Evolutionary conservation across 2,888 invertebrate species (phyloP).

Genomic region (Drosophila mimica): DNA sequence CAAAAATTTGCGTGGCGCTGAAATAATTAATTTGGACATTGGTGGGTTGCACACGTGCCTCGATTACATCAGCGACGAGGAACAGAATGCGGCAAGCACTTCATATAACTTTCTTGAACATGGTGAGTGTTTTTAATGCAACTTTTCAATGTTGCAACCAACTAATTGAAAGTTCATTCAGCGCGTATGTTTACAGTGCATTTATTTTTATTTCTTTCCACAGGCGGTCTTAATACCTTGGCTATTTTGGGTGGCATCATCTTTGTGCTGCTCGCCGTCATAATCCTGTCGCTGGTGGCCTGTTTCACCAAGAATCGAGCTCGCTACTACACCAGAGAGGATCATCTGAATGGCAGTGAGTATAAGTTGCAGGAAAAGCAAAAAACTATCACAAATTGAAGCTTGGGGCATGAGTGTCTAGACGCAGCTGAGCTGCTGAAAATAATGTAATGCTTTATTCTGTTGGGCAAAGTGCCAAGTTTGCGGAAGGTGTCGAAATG

Average conservation of each 20-base stretch:
- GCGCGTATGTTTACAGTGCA: background rate
- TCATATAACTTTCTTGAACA: slow-evolving; percentile 86
- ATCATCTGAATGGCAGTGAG: slow-evolving; percentile 85
- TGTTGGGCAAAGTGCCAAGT: slow-evolving; percentile 57
- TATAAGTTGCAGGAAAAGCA: slow-evolving; percentile 24
- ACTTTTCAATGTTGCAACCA: background rate
- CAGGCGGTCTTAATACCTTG: slow-evolving; percentile 86
- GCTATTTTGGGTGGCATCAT: slow-evolving; percentile 85
- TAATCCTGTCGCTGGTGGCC: slow-evolving; percentile 83
- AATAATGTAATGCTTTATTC: slow-evolving; percentile 26
- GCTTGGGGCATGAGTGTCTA: background rate
- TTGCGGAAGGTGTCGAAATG: slow-evolving; percentile 56
- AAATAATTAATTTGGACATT: slow-evolving; percentile 84
- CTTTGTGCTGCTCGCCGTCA: slow-evolving; percentile 84
- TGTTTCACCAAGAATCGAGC: slow-evolving; percentile 90
- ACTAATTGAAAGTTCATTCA: background rate
- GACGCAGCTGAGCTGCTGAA: slow-evolving; percentile 16
- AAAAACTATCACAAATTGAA: background rate
- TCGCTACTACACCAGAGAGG: slow-evolving; percentile 92
- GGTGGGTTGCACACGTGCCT: slow-evolving; percentile 84
- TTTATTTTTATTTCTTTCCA: slow-evolving; percentile 48
- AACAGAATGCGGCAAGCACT: slow-evolving; percentile 86
- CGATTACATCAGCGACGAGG: slow-evolving; percentile 85
- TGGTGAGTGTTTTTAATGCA: slow-evolving; percentile 75
- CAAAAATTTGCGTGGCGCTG: slow-evolving; percentile 84